Evolutionary conservation across 2,888 invertebrate species (phyloP).

Genomic region (Morpho achilles): DNA sequence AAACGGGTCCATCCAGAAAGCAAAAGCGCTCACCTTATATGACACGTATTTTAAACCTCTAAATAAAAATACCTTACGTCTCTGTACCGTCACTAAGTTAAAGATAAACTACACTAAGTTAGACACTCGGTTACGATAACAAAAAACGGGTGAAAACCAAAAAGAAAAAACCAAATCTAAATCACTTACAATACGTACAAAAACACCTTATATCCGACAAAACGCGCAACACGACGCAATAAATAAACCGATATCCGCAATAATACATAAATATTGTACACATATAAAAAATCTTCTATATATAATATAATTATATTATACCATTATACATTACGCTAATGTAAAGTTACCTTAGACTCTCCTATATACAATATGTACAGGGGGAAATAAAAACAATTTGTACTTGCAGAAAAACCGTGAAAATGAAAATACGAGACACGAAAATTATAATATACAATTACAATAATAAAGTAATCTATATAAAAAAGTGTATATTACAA

Average conservation of each 20-base stretch:
- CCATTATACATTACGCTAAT: slow-evolving; percentile 59
- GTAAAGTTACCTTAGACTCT: slow-evolving; percentile 57
- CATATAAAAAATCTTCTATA: slow-evolving; percentile 57
- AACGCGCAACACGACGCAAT: slow-evolving; percentile 51
- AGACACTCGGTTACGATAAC: slow-evolving; percentile 27
- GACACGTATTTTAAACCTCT: slow-evolving; percentile 18
- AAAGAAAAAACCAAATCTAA: slow-evolving; percentile 75
- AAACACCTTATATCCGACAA: slow-evolving; percentile 58
- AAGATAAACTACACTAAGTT: background rate
- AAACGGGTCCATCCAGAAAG: slow-evolving; percentile 6
- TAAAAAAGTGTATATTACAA: slow-evolving; percentile 49
- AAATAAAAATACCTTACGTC: slow-evolving; percentile 28
- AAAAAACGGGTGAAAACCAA: slow-evolving; percentile 38
- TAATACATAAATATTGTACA: slow-evolving; percentile 71
- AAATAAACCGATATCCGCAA: slow-evolving; percentile 67
- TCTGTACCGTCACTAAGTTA: background rate
- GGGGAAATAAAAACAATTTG: slow-evolving; percentile 79
- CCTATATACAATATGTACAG: slow-evolving; percentile 79
- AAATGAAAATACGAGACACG: slow-evolving; percentile 51
- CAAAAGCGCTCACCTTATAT: background rate
- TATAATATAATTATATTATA: slow-evolving; percentile 37
- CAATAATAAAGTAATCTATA: slow-evolving; percentile 25
- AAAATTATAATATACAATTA: slow-evolving; percentile 63
- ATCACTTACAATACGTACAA: slow-evolving; percentile 77
- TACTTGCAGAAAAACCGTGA: slow-evolving; percentile 73